Evolutionary conservation across 2,797 vertebrate genomes (phyloP), one percentile per base, ranked within the genome.

Genomic region (Rachycentron canadum): DNA sequence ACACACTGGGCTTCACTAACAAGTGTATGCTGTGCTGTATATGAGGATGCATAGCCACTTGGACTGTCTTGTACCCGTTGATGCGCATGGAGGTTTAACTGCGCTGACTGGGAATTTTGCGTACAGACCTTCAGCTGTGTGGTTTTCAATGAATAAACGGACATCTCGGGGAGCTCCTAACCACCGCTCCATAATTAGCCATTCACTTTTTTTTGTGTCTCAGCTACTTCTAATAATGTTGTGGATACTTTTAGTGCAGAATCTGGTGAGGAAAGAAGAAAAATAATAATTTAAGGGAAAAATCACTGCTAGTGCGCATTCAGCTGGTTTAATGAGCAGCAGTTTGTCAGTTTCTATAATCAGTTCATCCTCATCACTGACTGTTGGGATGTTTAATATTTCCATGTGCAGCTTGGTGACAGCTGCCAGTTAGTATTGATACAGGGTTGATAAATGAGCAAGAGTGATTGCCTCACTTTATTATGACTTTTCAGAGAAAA

Each of bases 351-450:
- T 10, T 40, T 79, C 74, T 83, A 58, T 82, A 80, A 89, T 84
- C 71, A 76, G 68, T 70, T 40, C 63, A 79, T 74, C 85, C 21
- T 64, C 25, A 62, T 72, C 68, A 63, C 19, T 30, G n/a, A 40
- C 52, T 64, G 59, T 53, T 58, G 30, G 21, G 55, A 69, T 72
- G 60, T 79, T 81, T 64, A 63, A 66, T 55, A 62, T 82, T 80
- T 77, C 70, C 57, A 61, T 11, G 61, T 36, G 60, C 40, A 49
- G 38, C 61, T 23, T 60, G 34, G 53, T 74, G 78, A 79, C 70
- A 86, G 79, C 79, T 87, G 85, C 68, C 66, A 76, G 73, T 76
- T 81, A 73, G 69, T 77, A 66, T 72, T 36, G 63, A 58, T 58
- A 53, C 52, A 50, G 43, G 59, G 70, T 53, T 77, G 78, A 85